These are phyloP conservation scores for Gila orcuttii DNA, from an alignment of 2,113 vertebrate genomes.

Conservation along the genomic window DNA sequence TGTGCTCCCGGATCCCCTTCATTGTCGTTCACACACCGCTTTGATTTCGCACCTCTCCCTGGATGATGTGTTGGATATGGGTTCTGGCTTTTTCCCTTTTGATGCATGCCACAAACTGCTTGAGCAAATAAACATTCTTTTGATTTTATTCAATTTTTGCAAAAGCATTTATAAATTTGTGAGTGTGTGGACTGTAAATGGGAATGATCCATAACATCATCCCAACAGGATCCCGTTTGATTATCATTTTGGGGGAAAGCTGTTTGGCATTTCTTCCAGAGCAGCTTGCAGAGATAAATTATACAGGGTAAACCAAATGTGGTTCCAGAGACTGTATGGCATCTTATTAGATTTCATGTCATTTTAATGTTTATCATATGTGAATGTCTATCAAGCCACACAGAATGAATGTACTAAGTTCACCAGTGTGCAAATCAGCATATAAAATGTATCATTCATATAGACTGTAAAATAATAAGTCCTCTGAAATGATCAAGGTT, in stretches of 20 bases:
- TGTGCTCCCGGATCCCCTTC: neutral
- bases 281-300: conserved; percentile 19
- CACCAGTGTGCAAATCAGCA: neutral
- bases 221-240: conserved; percentile 32
- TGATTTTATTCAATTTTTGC: conserved; percentile 32
- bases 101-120: conserved; percentile 38
- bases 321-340: neutral
- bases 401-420: neutral
- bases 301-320: conserved; percentile 2
- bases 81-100: neutral
- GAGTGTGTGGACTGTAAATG: neutral
- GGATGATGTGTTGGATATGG: conserved; percentile 17
- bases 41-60: conserved; percentile 2
- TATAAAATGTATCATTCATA: neutral
- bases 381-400: neutral
- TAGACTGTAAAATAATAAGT: neutral
- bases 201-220: neutral
- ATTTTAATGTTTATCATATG: conserved; percentile 4
- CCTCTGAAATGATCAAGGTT: neutral
- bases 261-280: conserved; percentile 31
- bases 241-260: conserved; percentile 27
- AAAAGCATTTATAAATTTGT: conserved; percentile 11
- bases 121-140: neutral
- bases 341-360: conserved; percentile 21
- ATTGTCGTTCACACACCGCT: conserved; percentile 25